These are phyloP conservation scores for Volucella bombylans DNA, from an alignment of 2,888 invertebrate species.

Conservation along the genomic window DNA sequence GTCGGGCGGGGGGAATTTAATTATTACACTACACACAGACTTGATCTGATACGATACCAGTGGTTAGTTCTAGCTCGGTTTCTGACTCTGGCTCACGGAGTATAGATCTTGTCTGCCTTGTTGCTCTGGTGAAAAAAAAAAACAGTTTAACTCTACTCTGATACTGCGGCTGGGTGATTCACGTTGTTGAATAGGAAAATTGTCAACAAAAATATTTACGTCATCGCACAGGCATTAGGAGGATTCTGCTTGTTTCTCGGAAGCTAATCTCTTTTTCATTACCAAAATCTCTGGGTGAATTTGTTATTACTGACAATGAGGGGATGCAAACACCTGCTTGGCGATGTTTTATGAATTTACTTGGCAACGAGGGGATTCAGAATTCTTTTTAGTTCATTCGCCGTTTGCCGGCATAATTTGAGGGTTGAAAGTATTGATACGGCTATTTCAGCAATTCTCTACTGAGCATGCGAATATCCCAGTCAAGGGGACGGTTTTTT, in stretches of 20 bases:
- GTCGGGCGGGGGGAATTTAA: conserved; percentile 31
- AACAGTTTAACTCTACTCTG: background rate
- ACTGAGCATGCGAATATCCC: conserved; percentile 68
- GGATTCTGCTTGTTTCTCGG: conserved; percentile 3
- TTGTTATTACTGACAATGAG: background rate
- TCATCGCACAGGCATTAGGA: conserved; percentile 24
- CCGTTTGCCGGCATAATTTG: conserved; percentile 31
- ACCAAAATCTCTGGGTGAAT: background rate
- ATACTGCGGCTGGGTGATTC: conserved; percentile 35
- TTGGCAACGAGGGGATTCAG: conserved; percentile 8
- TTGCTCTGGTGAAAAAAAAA: conserved; percentile 1
- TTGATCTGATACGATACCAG: background rate
- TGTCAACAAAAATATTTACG: conserved; percentile 45
- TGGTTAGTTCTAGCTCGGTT: background rate
- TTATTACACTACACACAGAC: conserved; percentile 28
- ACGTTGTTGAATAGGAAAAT: conserved; percentile 6
- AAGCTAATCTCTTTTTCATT: conserved; percentile 16
- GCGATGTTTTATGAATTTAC: conserved; percentile 18
- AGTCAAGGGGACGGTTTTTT: conserved; percentile 42
- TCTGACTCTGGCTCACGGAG: background rate
- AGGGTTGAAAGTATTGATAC: conserved; percentile 30
- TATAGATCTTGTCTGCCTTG: conserved; percentile 35
- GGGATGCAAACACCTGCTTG: conserved; percentile 29
- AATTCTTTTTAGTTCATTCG: background rate
- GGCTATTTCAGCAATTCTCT: conserved; percentile 27